phyloP scores from a whole-genome alignment of 2,113 vertebrate genomes.

The Oreochromis tanganicae region DNA sequence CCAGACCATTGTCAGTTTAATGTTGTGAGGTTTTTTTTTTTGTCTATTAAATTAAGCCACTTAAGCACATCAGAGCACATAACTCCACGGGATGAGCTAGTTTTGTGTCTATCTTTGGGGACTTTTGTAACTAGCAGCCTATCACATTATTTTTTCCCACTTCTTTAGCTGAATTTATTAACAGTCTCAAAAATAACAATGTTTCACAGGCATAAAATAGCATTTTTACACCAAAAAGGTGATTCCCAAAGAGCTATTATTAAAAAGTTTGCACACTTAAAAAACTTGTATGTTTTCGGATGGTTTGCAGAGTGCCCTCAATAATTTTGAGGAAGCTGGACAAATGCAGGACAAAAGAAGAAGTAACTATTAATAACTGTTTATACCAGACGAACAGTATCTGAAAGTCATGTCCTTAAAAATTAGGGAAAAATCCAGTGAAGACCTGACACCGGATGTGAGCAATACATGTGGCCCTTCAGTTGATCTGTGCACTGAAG shows the following conservation, averaged over 20 bases:
- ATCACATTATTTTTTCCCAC: not conserved
- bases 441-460: not conserved
- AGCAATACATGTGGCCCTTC: not conserved
- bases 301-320: not conserved
- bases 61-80: not conserved
- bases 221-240: not conserved
- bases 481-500: not conserved
- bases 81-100: not conserved
- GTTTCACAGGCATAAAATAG: not conserved
- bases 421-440: not conserved
- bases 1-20: not conserved
- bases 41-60: not conserved
- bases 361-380: not conserved
- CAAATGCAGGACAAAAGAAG: not conserved
- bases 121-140: not conserved
- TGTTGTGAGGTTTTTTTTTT: not conserved
- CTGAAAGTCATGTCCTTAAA: not conserved
- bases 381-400: not conserved
- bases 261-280: not conserved
- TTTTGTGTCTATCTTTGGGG: not conserved
- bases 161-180: not conserved
- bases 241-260: not conserved
- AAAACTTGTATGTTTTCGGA: not conserved
- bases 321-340: not conserved
- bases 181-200: not conserved